phyloP scores from a whole-genome alignment of 2,797 vertebrate species.

The Notamacropus eugenii region DNA sequence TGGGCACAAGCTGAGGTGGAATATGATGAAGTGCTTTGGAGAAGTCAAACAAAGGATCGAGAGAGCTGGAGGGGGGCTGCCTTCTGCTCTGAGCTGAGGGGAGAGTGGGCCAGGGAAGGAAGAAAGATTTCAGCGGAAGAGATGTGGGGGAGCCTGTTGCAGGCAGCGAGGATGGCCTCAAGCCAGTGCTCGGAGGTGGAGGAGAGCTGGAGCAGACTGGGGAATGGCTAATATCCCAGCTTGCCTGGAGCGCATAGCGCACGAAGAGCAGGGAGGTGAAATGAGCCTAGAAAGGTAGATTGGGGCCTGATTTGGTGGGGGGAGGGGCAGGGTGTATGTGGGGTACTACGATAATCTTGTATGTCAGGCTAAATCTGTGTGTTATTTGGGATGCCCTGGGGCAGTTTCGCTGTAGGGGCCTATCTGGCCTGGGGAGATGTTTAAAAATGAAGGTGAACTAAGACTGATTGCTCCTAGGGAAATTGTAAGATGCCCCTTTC shows the following conservation, averaged over 20 bases:
- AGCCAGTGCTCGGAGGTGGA: neutral
- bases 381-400: neutral
- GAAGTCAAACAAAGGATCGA: neutral
- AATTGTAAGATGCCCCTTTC: neutral
- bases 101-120: neutral
- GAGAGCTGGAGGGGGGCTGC: neutral
- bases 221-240: neutral
- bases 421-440: neutral
- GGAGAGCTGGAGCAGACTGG: neutral
- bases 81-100: neutral
- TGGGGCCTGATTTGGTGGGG: neutral
- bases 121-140: neutral
- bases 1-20: neutral
- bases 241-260: neutral
- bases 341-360: neutral
- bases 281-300: neutral
- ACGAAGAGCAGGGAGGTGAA: neutral
- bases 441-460: neutral
- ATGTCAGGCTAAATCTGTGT: neutral
- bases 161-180: neutral
- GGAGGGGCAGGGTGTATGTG: too few species aligned
- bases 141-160: neutral
- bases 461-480: neutral
- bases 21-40: neutral
- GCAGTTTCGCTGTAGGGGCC: neutral